Conservation (phyloP, 2,113 vertebrate species). For the Thalassarche chlororhynchos region DNA sequence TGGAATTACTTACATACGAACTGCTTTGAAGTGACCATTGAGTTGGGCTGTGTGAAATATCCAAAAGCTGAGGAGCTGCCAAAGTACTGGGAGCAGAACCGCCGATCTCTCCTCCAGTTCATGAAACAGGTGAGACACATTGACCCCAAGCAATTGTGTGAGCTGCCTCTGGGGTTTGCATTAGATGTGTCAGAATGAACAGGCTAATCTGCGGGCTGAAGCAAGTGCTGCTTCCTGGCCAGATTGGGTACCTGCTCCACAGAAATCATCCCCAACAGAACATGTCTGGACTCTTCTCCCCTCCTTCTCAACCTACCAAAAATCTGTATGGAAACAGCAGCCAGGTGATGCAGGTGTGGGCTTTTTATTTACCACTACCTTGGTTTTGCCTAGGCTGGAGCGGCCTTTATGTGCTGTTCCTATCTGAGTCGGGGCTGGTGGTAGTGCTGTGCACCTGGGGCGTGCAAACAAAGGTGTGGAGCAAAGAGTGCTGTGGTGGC, state of each 20-base stretch:
- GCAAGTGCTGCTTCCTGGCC: background rate
- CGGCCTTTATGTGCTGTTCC: background rate
- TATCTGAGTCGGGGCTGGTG: background rate
- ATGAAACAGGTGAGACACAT: conserved; percentile 86
- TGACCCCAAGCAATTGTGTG: background rate
- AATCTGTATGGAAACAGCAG: background rate
- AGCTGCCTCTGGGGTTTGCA: background rate
- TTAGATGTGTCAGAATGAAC: background rate
- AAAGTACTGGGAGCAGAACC: conserved; percentile 91
- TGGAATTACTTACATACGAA: conserved; percentile 98
- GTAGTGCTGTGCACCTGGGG: background rate
- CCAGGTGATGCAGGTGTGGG: background rate
- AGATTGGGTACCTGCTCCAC: background rate
- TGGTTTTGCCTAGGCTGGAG: background rate
- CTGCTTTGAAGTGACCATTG: conserved; percentile 98
- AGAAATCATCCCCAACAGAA: background rate
- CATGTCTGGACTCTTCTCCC: background rate
- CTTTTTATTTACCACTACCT: background rate
- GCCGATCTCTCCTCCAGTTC: conserved; percentile 87
- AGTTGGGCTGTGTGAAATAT: conserved; percentile 93
- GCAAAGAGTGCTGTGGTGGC: background rate
- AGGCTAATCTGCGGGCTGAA: background rate
- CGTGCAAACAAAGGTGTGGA: conserved; percentile 57
- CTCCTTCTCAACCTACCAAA: background rate
- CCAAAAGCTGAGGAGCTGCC: conserved; percentile 86